phyloP scores from a whole-genome alignment of 2,113 vertebrate species.

The Atherinomorus stipes region DNA sequence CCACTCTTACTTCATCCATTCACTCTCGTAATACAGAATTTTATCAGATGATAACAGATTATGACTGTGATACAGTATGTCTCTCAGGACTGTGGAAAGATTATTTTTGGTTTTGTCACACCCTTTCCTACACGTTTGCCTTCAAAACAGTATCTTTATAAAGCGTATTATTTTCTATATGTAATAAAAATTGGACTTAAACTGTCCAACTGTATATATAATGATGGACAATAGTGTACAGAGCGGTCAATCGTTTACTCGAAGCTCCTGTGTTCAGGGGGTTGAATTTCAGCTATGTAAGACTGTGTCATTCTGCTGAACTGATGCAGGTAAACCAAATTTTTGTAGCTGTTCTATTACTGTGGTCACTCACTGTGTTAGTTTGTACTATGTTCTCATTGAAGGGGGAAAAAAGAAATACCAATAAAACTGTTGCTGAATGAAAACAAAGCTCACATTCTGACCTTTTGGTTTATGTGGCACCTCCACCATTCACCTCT shows the following conservation, averaged over 20 bases:
- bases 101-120: conserved; percentile 7
- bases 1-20: not conserved
- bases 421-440: conserved; percentile 83
- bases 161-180: conserved; percentile 68
- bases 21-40: conserved; percentile 4
- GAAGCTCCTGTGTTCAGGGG: conserved; percentile 88
- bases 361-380: conserved; percentile 90
- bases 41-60: conserved; percentile 29
- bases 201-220: conserved; percentile 81
- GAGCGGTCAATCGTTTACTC: conserved; percentile 96
- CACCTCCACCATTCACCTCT: not conserved
- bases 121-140: conserved; percentile 60
- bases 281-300: conserved; percentile 88
- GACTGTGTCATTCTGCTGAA: conserved; percentile 88
- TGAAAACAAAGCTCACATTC: conserved; percentile 65
- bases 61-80: conserved; percentile 59
- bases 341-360: conserved; percentile 82
- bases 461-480: conserved; percentile 81
- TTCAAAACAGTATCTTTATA: conserved; percentile 69
- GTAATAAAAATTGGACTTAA: conserved; percentile 83
- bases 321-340: conserved; percentile 93
- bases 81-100: conserved; percentile 71
- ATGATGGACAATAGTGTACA: conserved; percentile 78
- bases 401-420: conserved; percentile 76
- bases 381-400: conserved; percentile 92